A percentile compares a stretch with the other conserved stretches of the same genome.
Evolutionary conservation across 1,140 invertebrate genomes (phyloP).

Genomic region (Rhopalosiphum maidis): DNA sequence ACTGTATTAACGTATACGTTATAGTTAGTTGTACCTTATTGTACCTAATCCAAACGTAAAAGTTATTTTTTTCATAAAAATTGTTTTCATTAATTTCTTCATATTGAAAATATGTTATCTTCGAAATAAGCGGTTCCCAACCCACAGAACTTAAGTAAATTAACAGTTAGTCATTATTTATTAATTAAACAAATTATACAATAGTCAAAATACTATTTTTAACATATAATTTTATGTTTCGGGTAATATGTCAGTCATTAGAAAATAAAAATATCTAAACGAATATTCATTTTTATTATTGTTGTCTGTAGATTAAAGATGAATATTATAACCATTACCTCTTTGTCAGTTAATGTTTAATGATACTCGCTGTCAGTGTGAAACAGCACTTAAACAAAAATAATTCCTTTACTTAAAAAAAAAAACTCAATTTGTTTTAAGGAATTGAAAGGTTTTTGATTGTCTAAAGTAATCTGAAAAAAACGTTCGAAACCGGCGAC

Average conservation of each 20-base stretch:
- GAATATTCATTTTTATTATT: not conserved
- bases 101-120: not conserved
- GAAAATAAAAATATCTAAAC: not conserved
- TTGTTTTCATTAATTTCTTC: not conserved
- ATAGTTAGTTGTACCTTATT: too few species aligned
- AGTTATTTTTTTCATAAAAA: not conserved
- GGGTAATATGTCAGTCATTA: not conserved
- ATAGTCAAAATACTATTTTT: too few species aligned
- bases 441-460: constrained; percentile 25
- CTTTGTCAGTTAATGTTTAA: not conserved
- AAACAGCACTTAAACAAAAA: not conserved
- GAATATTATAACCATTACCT: not conserved
- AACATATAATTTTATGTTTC: not conserved
- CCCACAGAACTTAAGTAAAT: not conserved
- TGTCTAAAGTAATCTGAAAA: not conserved
- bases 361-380: not conserved
- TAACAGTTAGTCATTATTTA: not conserved
- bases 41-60: not conserved
- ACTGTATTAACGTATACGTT: not conserved
- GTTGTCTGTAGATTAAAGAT: not conserved
- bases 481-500: not conserved
- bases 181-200: not conserved
- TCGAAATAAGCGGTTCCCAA: not conserved
- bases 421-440: not conserved
- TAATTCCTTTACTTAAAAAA: not conserved